A percentile compares a stretch with the other conserved stretches of the same genome.
phyloP scores from a whole-genome alignment of 2,113 vertebrate species.

The Pterocles burchelli region DNA sequence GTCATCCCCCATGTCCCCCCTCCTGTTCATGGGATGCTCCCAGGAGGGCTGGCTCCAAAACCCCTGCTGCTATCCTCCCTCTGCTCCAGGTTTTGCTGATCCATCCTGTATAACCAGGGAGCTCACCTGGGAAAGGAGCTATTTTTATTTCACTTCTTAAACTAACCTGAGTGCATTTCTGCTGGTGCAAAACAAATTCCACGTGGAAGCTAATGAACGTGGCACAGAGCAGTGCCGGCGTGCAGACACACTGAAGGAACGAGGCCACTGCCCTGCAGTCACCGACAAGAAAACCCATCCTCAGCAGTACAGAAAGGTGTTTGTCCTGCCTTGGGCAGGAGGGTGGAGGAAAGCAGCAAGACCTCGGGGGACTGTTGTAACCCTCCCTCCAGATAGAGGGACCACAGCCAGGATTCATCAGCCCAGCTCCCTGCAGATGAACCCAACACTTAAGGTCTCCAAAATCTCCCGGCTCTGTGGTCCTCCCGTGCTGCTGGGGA shows the following conservation, averaged over 20 bases:
- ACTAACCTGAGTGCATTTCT: neutral
- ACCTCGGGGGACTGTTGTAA: neutral
- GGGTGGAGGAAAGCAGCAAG: neutral
- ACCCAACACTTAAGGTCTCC: neutral
- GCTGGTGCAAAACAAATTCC: slow-evolving; percentile 1
- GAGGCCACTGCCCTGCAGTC: neutral
- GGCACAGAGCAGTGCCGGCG: neutral
- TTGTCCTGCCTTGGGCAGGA: neutral
- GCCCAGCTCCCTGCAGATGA: neutral
- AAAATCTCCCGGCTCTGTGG: neutral
- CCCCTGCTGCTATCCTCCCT: neutral
- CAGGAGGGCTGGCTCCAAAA: neutral
- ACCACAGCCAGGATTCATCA: neutral
- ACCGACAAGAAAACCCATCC: neutral
- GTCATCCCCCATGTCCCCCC: too few relatives aligned
- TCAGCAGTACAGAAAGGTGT: neutral
- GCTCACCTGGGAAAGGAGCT: slow-evolving; percentile 2
- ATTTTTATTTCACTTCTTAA: slow-evolving; percentile 18
- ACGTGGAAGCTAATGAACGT: neutral
- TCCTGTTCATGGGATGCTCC: neutral
- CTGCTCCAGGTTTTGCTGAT: neutral
- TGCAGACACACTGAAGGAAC: neutral
- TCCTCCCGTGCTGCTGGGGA: neutral
- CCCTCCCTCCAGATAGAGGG: neutral
- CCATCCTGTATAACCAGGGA: neutral